These are phyloP conservation scores for Acipenser transmontanus DNA, from an alignment of 2,797 vertebrate species.

Conservation along the genomic window DNA sequence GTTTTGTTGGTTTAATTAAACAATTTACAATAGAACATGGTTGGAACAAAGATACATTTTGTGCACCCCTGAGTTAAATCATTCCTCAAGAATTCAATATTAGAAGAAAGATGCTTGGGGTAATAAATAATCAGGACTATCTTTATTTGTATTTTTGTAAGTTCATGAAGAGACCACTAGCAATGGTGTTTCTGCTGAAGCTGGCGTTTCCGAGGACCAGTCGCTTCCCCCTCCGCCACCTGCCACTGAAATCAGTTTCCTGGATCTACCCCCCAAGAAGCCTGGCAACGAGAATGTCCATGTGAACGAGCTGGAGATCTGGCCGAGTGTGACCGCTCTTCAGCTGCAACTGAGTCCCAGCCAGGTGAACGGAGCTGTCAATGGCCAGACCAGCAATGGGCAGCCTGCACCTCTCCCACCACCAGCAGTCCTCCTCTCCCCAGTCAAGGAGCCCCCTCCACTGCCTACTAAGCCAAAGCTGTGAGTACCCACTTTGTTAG, in stretches of 20 bases:
- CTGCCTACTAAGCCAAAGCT: conserved; percentile 90
- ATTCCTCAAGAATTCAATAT: no score
- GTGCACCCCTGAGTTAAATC: no score
- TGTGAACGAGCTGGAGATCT: conserved; percentile 64
- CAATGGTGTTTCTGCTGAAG: conserved; percentile 57
- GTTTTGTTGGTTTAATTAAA: no score
- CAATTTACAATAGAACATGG: no score
- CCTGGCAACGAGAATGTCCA: conserved; percentile 52
- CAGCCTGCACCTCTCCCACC: conserved; percentile 35
- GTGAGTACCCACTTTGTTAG: conserved; percentile 65
- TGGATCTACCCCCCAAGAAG: conserved; percentile 73
- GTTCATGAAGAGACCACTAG: conserved; percentile 63
- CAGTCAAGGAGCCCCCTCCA: conserved; percentile 74
- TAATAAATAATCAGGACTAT: no score
- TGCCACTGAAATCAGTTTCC: conserved; percentile 68
- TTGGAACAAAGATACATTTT: no score
- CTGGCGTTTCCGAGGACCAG: conserved; percentile 62
- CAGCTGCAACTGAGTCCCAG: conserved; percentile 46
- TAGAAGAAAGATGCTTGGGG: no score
- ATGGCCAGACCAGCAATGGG: conserved; percentile 47
- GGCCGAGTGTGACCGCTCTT: conserved; percentile 54
- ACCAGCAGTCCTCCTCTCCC: conserved; percentile 47
- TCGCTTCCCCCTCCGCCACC: conserved; percentile 72
- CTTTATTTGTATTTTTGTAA: conserved; percentile 30
- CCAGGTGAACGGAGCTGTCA: conserved; percentile 32